phyloP scores from a whole-genome alignment of 2,888 invertebrate genomes.

The Baccha elongata region DNA sequence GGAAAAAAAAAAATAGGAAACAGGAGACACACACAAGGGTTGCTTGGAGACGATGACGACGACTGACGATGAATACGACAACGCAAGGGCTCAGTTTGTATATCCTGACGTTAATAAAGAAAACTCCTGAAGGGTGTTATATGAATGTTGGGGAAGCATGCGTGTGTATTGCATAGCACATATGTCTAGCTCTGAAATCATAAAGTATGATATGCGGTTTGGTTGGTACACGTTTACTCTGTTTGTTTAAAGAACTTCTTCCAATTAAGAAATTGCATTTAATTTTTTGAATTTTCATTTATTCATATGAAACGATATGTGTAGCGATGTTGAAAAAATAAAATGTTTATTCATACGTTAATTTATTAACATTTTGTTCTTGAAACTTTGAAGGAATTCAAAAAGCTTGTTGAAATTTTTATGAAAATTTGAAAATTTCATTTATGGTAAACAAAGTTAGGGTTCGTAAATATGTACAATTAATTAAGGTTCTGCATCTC shows the following conservation, averaged over 20 bases:
- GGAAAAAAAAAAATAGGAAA: neutral
- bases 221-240: neutral
- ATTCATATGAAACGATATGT: slow-evolving; percentile 12
- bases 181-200: neutral
- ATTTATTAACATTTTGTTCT: slow-evolving; percentile 9
- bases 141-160: neutral
- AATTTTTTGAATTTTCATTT: slow-evolving; percentile 33
- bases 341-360: slow-evolving; percentile 23
- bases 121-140: slow-evolving; percentile 1
- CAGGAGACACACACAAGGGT: slow-evolving; percentile 7
- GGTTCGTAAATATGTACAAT: too few relatives aligned
- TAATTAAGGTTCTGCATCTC: too few relatives aligned
- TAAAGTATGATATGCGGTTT: slow-evolving; percentile 1
- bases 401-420: neutral
- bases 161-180: slow-evolving; percentile 9
- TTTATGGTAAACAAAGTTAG: too few relatives aligned
- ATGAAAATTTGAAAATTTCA: too few relatives aligned
- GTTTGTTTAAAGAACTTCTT: slow-evolving; percentile 13
- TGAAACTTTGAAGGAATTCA: slow-evolving; percentile 7
- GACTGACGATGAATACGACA: neutral
- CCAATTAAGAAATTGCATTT: slow-evolving; percentile 41
- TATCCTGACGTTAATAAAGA: neutral
- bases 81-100: neutral
- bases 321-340: neutral
- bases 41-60: neutral